Evolutionary conservation across 2,888 invertebrate species (phyloP).

Genomic region (Hanleya hanleyi): DNA sequence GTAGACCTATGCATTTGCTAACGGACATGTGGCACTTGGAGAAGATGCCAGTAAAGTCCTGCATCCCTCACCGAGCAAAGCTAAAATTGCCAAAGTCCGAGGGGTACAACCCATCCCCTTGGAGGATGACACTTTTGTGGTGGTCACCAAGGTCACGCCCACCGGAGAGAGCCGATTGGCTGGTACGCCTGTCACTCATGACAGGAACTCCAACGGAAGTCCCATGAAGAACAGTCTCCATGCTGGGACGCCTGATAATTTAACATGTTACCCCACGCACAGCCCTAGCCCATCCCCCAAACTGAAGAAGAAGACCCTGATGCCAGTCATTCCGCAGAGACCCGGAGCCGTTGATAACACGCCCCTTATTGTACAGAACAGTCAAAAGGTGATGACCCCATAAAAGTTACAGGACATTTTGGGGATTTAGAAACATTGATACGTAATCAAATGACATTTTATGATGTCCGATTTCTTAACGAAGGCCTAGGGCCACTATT

Average conservation of each 20-base stretch:
- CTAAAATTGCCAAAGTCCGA: constrained; percentile 30
- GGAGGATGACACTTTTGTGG: constrained; percentile 62
- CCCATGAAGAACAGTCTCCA: not conserved
- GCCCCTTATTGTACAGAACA: constrained; percentile 79
- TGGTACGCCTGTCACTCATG: not conserved
- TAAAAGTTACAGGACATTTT: no score
- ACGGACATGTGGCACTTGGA: not conserved
- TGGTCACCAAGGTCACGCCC: constrained; percentile 40
- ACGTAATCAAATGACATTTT: no score
- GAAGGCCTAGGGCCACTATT: no score
- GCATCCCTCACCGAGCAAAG: not conserved
- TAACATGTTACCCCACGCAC: constrained; percentile 20
- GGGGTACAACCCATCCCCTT: constrained; percentile 42
- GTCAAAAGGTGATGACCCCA: constrained; percentile 78
- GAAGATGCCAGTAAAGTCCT: not conserved
- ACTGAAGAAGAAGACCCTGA: constrained; percentile 43
- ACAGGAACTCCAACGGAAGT: not conserved
- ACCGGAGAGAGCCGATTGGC: constrained; percentile 10
- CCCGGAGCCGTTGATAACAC: constrained; percentile 88
- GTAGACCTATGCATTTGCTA: no score
- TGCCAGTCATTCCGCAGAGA: constrained; percentile 47
- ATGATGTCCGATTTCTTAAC: no score
- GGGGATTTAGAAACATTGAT: no score
- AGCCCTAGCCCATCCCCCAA: constrained; percentile 63
- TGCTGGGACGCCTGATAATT: not conserved